Evolutionary conservation across 2,113 vertebrate genomes (phyloP), one percentile per base, ranked within the genome.

Genomic region (Penelope pileata): DNA sequence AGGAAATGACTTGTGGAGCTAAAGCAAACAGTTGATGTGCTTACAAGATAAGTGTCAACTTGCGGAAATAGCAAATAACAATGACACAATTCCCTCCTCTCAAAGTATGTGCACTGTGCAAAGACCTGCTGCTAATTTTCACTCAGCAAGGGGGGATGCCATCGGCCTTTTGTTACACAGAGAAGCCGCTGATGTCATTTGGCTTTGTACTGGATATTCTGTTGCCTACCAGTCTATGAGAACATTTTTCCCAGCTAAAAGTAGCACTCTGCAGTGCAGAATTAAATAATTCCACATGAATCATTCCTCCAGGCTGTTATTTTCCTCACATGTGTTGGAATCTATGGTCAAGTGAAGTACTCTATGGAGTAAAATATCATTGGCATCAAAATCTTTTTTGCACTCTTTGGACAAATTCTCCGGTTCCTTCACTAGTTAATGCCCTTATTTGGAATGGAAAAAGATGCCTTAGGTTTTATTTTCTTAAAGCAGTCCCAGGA

Each of bases 221-320:
- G 93, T 96, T 94, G 92, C 88, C 94, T 90, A 91, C 93, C 73
- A 83, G 92, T 94, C 97, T 93, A 93, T 86, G 72, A 93, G 97
- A 96, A 98, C 97, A 93, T 96, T 97, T 93, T 97, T 97, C 97
- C 94, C 93, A 93, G 97, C 96, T 98, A 98, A 97, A 98, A 98
- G 97, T 96, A 95, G 91, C 83, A 50, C 59, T 96, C 58, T 79
- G 76, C 69, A 87, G 38, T 96, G 96, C 96, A 92, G 60, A 96
- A 97, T 63, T 94, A 88, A 95, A 96, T 95, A 95, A 97, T 96
- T 96, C 91, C 96, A 96, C 96, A 96, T 96, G 95, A 97, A 97
- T 95, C 88, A 72, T 81, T 97, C 56, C 86, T 95, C 62, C 47
- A 92, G 94, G 96, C 93, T 97, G 87, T 90, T 94, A 93, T 95